Base-by-base conservation (phyloP, 2,113 vertebrate genomes). In the Eubucco bourcierii region DNA sequence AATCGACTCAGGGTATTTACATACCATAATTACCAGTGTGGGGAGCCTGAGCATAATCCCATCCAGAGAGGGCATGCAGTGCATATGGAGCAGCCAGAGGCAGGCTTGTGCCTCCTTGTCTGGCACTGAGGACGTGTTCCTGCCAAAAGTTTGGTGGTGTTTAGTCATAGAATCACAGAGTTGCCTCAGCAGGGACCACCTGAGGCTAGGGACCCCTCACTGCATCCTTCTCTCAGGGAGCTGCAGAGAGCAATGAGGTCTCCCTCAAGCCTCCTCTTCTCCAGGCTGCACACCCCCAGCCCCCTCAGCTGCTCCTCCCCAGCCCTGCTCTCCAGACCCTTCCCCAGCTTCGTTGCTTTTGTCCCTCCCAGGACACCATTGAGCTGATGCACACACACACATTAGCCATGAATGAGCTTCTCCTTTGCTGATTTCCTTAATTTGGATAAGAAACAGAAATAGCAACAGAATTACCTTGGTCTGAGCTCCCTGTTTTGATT, bases 21-120 rank as follows among this genome's bases (percentile, higher is more conserved):
- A 84, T 84, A 80, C 31, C 90, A 56, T 92, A 92, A 95, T 93
- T 83, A 83, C 82, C 68, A 31, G 41, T 47, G 78, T 34, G 77
- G 81, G 88, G 68, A 87, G 72, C 71, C 47, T 61, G 67, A 72
- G 85, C 41, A 50, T 76, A 76, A 87, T 89, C 73, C 81, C 71
- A 13, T 89, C 86, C 77, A 33, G 63, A 85, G 63, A 83, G 78
- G 68, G 47, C 59, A 59, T 19, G 39, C 10, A 6, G 27, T 91
- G 85, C 85, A 95, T 72, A 83, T 58, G 81, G 77, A 84, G 60
- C 80, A 94, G 80, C 65, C 87, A 73, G 59, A 59, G 25, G 7
- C 47, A 67, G 64, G n/a, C 34, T 82, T 74, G 44, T 59, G 93
- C 71, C 68, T 91, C 81, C 86, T 80, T 79, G 31, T 75, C 53